phyloP scores from a whole-genome alignment of 2,113 vertebrate genomes.

The Cebidichthys violaceus region DNA sequence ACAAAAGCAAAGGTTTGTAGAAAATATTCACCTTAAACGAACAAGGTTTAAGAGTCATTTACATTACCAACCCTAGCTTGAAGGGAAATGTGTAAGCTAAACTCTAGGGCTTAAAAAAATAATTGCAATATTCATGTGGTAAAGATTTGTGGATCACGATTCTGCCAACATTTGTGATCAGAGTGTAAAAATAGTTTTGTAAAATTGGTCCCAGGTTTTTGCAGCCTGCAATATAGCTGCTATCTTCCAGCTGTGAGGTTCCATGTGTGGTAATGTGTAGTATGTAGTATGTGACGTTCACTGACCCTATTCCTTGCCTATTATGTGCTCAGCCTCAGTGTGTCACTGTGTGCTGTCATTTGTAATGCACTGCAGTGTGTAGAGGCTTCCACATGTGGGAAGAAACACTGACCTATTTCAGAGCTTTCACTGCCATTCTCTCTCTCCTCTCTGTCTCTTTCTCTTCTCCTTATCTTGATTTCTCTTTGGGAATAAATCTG shows the following conservation, averaged over 20 bases:
- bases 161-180: background rate
- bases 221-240: background rate
- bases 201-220: background rate
- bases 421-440: background rate
- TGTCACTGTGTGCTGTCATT: slow-evolving; percentile 40
- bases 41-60: too few species aligned
- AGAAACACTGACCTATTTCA: slow-evolving; percentile 51
- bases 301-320: slow-evolving; percentile 19
- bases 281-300: slow-evolving; percentile 14
- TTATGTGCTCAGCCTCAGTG: background rate
- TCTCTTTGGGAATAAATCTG: slow-evolving; percentile 27
- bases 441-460: background rate
- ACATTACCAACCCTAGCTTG: background rate
- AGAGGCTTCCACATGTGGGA: slow-evolving; percentile 16
- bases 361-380: slow-evolving; percentile 38
- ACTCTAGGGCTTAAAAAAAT: background rate
- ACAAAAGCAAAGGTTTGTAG: too few species aligned
- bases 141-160: background rate
- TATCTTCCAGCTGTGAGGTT: background rate
- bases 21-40: too few species aligned
- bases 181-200: background rate
- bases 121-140: background rate
- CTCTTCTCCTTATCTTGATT: background rate
- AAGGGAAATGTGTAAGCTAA: background rate
- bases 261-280: background rate